Evolutionary conservation across 2,888 invertebrate genomes (phyloP).

Genomic region (Coleophora flavipennella): DNA sequence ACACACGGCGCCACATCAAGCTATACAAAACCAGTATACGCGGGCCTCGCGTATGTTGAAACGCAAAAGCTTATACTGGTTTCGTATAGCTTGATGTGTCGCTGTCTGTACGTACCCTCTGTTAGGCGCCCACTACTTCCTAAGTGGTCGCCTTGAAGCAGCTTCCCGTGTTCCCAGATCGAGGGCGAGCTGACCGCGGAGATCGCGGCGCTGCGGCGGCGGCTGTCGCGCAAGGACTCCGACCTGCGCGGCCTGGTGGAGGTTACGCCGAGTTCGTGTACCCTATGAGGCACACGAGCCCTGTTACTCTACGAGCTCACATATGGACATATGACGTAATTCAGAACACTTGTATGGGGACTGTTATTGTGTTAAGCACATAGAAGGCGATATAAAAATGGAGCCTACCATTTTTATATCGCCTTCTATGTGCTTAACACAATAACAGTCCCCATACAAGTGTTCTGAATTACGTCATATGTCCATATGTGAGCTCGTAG

Average conservation of each 20-base stretch:
- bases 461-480: not conserved
- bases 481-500: too few relatives aligned
- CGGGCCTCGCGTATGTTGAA: too few relatives aligned
- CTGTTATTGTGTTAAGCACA: not conserved
- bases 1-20: too few relatives aligned
- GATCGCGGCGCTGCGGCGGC: conserved; percentile 43
- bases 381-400: too few relatives aligned
- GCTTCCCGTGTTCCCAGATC: conserved; percentile 27
- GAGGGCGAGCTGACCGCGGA: conserved; percentile 46
- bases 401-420: too few relatives aligned
- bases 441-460: not conserved
- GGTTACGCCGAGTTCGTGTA: conserved; percentile 64
- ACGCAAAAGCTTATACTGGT: too few relatives aligned
- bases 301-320: conserved; percentile 64
- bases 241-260: conserved; percentile 69
- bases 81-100: too few relatives aligned
- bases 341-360: too few relatives aligned
- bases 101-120: too few relatives aligned
- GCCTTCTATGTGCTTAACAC: too few relatives aligned
- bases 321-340: too few relatives aligned
- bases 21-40: too few relatives aligned
- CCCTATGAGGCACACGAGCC: conserved; percentile 53
- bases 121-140: not conserved
- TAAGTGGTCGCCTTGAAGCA: not conserved
- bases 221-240: conserved; percentile 56